Base-by-base conservation (phyloP, 2,888 invertebrate genomes). In the Lasioglossum lativentre region DNA sequence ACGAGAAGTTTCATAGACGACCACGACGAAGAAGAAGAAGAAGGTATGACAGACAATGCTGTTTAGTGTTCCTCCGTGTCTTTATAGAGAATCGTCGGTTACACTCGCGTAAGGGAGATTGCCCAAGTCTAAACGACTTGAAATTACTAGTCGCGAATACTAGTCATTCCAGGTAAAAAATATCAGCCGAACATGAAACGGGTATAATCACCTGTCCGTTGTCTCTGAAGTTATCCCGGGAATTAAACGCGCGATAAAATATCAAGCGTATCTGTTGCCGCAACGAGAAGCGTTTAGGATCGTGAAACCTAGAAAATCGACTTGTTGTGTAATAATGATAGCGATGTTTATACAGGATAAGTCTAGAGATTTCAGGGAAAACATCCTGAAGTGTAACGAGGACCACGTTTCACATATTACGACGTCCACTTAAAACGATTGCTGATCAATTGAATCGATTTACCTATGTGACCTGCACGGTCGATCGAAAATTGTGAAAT, bases 71-170 rank as follows among this genome's bases (percentile, higher is more conserved):
- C 38, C 16, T 5, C 27, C 38, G 38, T 12, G 38, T 10, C 23
- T 68, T 23, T 40, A 23, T 59, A 23, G 52, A n/a, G 66, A 30
- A 66, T 66, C 30, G 30, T 27, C 66, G 16, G 30, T 34, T 66
- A 16, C 30, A 27, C 6, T 16, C 10, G 10, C 66, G 34, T 23
- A 38, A 68, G 23, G 10, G 38, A 6, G 4, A 23, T 68, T 68
- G 38, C 68, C 38, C 68, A 68, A 68, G n/a, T n/a, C 68, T 68
- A 38, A 68, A 38, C 34, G 68, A 68, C 68, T 38, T 68, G 19
- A 38, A 68, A 68, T 68, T 68, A 10, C 68, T 34, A 23, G 34
- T 68, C 38, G 68, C n/a, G n/a, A n/a, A n/a, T 68, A 10, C 68
- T 34, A 23, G 34, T 68, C 38, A 38, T 38, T 68, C 68, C 19